Base-by-base conservation (phyloP, 2,888 invertebrate species). In the Drosophila nigritarsus region DNA sequence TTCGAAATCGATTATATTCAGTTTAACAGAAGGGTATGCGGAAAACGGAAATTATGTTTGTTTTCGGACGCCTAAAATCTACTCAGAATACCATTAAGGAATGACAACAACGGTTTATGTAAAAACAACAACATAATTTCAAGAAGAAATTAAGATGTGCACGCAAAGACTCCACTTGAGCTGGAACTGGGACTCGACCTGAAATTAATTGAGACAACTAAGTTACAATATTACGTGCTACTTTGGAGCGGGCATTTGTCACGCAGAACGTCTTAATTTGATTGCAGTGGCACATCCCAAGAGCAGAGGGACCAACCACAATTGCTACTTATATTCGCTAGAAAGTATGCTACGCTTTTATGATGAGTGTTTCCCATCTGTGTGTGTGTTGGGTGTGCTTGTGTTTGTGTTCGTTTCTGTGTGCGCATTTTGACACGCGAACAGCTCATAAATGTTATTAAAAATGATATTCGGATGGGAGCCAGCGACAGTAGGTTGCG, bases 381-480 rank as follows among this genome's bases (percentile, higher is more conserved):
- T 53, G 15, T 34, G 20, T 24, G 18, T 8, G 9, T 4, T 24
- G 24, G 24, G n/a, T 11, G 20, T n/a, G n/a, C 3, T 45, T 15
- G 20, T n/a, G n/a, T 9, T 45, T 15, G 20, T 45, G 20, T 24
- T 8, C 24, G 45, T 45, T 15, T 24, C 36, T 27, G 49, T 62
- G 64, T 1, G 30, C 36, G 11, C 30, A 27, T 54, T 68, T 51
- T 63, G 55, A 60, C 83, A 86, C 84, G 83, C 83, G 69, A 83
- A 66, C 53, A 62, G 55, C 62, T 66, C 79, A 73, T 83, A 81
- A 86, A 73, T 72, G 83, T 75, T 83, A 79, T 79, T 70, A 66
- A 73, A 75, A 73, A 65, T 65, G 59, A 72, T 75, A 70, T 74
- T 67, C 42, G 51, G 24, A 61, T 70, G 67, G 65, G 32, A 11